Evolutionary conservation across 2,113 vertebrate species (phyloP).

Genomic region (Dissostichus mawsoni): DNA sequence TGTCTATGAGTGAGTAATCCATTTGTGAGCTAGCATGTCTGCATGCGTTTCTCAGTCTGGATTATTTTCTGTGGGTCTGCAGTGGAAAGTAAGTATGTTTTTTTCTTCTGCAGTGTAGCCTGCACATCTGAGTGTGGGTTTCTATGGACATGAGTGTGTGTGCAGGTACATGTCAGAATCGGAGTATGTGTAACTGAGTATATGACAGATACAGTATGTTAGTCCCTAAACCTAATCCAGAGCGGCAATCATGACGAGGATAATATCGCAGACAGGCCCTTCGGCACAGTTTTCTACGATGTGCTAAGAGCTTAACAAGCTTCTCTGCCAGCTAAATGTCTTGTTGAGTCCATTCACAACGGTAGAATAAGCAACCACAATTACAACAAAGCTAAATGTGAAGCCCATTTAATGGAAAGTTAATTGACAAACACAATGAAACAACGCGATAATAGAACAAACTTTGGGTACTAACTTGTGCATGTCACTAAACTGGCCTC

Average conservation of each 20-base stretch:
- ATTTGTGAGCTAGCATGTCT: background rate
- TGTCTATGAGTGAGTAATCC: background rate
- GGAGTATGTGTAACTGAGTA: conserved; percentile 17
- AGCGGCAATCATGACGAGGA: conserved; percentile 68
- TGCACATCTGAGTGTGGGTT: background rate
- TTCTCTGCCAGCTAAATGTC: conserved; percentile 58
- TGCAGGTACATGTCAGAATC: conserved; percentile 5
- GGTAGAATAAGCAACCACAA: conserved; percentile 58
- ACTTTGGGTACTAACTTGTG: background rate
- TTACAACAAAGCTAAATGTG: conserved; percentile 56
- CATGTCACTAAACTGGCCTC: background rate
- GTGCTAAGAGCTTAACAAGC: conserved; percentile 70
- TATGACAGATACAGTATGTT: conserved; percentile 50
- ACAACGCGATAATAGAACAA: background rate
- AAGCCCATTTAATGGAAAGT: conserved; percentile 48
- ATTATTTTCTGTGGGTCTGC: background rate
- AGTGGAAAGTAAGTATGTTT: background rate
- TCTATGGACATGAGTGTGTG: background rate
- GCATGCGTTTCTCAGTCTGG: background rate
- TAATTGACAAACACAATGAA: conserved; percentile 42
- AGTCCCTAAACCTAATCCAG: conserved; percentile 54
- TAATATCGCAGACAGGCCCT: conserved; percentile 64
- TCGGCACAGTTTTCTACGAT: conserved; percentile 56
- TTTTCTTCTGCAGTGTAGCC: background rate
- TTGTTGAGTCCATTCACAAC: conserved; percentile 57